Evolutionary conservation across 2,113 vertebrate species (phyloP), one percentile per base, ranked within the genome.

Genomic region (Oxyura jamaicensis): DNA sequence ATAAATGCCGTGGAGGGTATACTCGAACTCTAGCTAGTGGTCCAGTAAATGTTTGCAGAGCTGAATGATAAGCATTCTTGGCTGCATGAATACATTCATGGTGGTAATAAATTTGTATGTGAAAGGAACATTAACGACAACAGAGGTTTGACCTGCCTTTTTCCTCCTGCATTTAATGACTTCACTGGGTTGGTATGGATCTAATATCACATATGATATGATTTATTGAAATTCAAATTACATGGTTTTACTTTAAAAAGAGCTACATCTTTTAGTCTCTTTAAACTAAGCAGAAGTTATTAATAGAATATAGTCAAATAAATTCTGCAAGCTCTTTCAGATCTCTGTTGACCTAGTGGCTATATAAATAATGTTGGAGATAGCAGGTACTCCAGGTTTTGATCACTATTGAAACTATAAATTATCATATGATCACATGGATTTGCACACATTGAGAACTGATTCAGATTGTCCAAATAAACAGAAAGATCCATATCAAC

Each of bases 401-500:
- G 9, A 35, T 85, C 62, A 60, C 36, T 60, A 46, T 0, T 26
- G 16, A 65, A 50, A 48, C 23, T 48, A 48, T 3, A 3, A 87
- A 26, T 31, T 46, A 76, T 11, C 8, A 10, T 0, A 22, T 36
- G 52, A 50, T 59, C 42, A 77, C 21, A 44, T 31, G 46, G 20
- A 69, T 23, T 33, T 68, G 22, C 46, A 67, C 20, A 8, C 31
- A 59, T 0, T 56, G 35, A 60, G 67, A 75, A 86, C 3, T 1
- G 5, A 86, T 74, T 78, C 36, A 60, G n/a, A 50, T 5, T 60
- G 21, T 13, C 28, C 31, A 39, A 62, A 31, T 8, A 79, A 58
- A 0, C 60, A 63, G 4, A 76, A 79, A 67, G 5, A 0, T 1
- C 1, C 11, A 60, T 0, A 1, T 3, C 39, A 88, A 3, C 14